Evolutionary conservation across 1,140 invertebrate genomes (phyloP).

Genomic region (Ostrea denselamellosa): DNA sequence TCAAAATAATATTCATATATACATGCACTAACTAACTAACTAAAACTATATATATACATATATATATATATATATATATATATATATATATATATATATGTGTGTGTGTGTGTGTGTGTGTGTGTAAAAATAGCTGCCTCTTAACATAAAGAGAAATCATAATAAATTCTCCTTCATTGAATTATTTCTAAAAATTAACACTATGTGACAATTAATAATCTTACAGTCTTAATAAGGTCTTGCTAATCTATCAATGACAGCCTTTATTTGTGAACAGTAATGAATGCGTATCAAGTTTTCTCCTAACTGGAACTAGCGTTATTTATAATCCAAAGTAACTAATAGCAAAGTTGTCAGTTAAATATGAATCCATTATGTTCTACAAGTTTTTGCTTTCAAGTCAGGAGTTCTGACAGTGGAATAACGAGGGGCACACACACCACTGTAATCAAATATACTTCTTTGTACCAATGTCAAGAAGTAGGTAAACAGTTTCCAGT

Average conservation of each 20-base stretch:
- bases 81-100: too few relatives aligned
- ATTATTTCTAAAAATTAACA: too few relatives aligned
- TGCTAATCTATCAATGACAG: not conserved
- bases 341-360: not conserved
- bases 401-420: not conserved
- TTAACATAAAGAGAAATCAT: too few relatives aligned
- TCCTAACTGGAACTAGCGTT: not conserved
- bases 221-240: too few relatives aligned
- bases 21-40: too few relatives aligned
- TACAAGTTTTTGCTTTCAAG: conserved; percentile 16
- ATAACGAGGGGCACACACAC: not conserved
- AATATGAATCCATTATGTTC: conserved; percentile 5
- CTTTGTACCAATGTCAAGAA: not conserved
- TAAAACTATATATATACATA: too few relatives aligned
- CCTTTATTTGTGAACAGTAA: not conserved
- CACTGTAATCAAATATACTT: not conserved
- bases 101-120: too few relatives aligned
- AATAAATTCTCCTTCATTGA: too few relatives aligned
- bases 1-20: too few relatives aligned
- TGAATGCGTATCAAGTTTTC: not conserved
- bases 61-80: too few relatives aligned
- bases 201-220: too few relatives aligned
- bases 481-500: not conserved
- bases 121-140: too few relatives aligned
- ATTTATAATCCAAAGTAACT: not conserved